Conservation (phyloP, 2,113 vertebrate species). For the Piliocolobus tephrosceles region DNA sequence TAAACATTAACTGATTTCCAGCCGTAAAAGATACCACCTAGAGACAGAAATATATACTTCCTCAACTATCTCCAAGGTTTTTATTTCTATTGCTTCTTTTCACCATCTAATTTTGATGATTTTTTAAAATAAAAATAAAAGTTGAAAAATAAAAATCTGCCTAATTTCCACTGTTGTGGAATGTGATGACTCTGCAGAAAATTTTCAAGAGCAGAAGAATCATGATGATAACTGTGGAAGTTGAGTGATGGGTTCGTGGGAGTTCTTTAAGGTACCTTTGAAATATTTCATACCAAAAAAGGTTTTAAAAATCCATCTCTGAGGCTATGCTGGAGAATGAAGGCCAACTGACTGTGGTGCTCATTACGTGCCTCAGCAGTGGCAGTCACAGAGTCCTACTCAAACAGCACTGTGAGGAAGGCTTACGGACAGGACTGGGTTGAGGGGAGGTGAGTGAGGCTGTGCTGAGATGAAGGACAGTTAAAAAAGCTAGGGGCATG, state of each 20-base stretch:
- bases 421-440: accelerated
- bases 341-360: background rate
- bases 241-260: background rate
- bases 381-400: background rate
- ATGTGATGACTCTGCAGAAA: background rate
- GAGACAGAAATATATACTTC: background rate
- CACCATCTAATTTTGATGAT: background rate
- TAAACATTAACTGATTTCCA: background rate
- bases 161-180: background rate
- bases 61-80: background rate
- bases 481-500: background rate
- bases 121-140: conserved; percentile 3
- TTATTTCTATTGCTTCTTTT: background rate
- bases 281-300: background rate
- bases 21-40: background rate
- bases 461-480: background rate
- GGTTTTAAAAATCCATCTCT: background rate
- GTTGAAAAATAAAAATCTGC: conserved; percentile 4
- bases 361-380: background rate
- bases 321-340: background rate
- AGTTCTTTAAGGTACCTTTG: background rate
- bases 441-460: background rate
- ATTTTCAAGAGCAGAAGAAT: background rate
- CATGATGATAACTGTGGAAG: background rate
- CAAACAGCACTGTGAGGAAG: background rate